Percentiles rank a stretch among this genome's conserved stretches.
Evolutionary conservation across 2,888 invertebrate species (phyloP).

Genomic region (Perdita meconis): DNA sequence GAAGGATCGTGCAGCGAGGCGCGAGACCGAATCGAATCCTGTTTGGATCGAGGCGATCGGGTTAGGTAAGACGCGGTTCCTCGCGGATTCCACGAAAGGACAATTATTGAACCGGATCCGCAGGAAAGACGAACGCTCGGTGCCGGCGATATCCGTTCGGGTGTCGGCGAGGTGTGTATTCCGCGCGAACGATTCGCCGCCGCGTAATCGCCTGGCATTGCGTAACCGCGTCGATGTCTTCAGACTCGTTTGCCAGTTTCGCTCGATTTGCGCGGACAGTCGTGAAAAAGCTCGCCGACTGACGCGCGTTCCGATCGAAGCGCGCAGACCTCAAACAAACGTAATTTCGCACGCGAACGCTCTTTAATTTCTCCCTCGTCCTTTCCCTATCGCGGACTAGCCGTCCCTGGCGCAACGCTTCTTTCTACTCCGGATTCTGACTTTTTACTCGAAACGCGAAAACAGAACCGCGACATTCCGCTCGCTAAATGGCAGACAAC

Average conservation of each 20-base stretch:
- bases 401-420: no score
- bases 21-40: constrained; percentile 17
- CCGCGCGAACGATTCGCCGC: constrained; percentile 10
- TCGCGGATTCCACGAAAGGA: constrained; percentile 15
- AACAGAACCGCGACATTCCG: not conserved
- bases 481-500: not conserved
- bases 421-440: no score
- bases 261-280: no score
- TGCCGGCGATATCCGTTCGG: not conserved
- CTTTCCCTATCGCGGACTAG: no score
- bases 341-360: no score
- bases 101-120: constrained; percentile 31
- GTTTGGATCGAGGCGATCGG: constrained; percentile 25
- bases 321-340: no score
- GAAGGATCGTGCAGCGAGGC: not conserved
- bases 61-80: constrained; percentile 35
- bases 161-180: not conserved
- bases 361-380: no score
- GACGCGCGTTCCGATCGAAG: no score
- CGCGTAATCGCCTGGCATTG: constrained; percentile 29
- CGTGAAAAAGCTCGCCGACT: no score
- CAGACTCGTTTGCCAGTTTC: not conserved
- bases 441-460: no score
- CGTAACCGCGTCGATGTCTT: constrained; percentile 18
- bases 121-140: not conserved